phyloP scores from a whole-genome alignment of 2,888 invertebrate genomes.

The Xestia c-nigrum region DNA sequence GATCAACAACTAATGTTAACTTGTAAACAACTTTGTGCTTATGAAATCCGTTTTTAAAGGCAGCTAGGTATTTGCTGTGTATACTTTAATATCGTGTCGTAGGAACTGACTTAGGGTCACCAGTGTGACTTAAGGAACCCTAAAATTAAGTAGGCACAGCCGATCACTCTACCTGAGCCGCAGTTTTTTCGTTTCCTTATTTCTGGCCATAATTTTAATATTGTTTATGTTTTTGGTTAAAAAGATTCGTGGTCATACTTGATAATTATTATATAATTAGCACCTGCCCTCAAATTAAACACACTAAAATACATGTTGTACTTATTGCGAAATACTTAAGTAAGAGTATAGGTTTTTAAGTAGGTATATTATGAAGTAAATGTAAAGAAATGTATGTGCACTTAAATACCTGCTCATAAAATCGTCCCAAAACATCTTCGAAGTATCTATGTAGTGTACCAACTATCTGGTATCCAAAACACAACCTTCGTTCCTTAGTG shows the following conservation, averaged over 20 bases:
- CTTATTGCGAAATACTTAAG: neutral
- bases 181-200: conserved; percentile 75
- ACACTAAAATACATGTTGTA: conserved; percentile 5
- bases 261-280: conserved; percentile 53
- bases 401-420: neutral
- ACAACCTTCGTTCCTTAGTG: too few species aligned
- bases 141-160: conserved; percentile 60
- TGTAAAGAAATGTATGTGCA: neutral
- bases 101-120: too few species aligned
- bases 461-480: too few species aligned
- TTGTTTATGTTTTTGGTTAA: conserved; percentile 50
- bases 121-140: conserved; percentile 27
- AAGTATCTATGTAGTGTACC: too few species aligned
- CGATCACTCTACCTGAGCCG: conserved; percentile 74
- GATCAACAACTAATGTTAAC: neutral
- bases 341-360: neutral
- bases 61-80: neutral
- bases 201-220: conserved; percentile 58
- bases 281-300: conserved; percentile 49
- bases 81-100: neutral
- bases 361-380: neutral
- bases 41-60: neutral
- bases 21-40: neutral
- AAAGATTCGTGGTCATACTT: conserved; percentile 43
- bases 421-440: neutral